Evolutionary conservation across 2,797 vertebrate genomes (phyloP).

Genomic region (Bryconaethiops microstoma): DNA sequence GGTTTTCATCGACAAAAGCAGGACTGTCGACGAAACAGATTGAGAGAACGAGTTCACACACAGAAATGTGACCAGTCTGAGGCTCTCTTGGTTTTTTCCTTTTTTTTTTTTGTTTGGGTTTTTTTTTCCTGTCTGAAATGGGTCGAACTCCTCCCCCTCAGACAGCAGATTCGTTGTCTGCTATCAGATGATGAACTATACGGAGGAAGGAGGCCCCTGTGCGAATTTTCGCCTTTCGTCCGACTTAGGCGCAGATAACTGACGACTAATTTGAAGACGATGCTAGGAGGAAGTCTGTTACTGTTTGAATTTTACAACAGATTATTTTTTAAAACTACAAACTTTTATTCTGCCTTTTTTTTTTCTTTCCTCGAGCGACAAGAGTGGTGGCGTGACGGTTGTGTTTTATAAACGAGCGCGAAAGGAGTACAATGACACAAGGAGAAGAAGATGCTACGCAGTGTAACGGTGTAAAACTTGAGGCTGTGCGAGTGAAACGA

Average conservation of each 20-base stretch:
- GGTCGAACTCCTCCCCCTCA: neutral
- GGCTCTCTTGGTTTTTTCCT: neutral
- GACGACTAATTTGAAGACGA: slow-evolving; percentile 67
- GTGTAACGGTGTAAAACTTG: slow-evolving; percentile 64
- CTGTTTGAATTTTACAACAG: slow-evolving; percentile 83
- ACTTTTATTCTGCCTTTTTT: slow-evolving; percentile 76
- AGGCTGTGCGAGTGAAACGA: slow-evolving; percentile 72
- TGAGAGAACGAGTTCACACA: neutral
- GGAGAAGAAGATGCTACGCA: slow-evolving; percentile 11
- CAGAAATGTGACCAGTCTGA: slow-evolving; percentile 4
- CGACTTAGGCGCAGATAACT: slow-evolving; percentile 40
- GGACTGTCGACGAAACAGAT: neutral
- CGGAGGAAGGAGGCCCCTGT: slow-evolving; percentile 13
- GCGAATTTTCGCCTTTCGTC: slow-evolving; percentile 22
- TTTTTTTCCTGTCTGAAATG: neutral
- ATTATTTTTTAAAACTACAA: slow-evolving; percentile 83
- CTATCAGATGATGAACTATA: neutral
- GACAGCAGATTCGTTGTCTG: too few species aligned
- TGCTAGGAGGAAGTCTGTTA: slow-evolving; percentile 79
- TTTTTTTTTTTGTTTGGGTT: neutral
- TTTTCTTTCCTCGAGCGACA: neutral
- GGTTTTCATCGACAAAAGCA: neutral
- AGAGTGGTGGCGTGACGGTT: slow-evolving; percentile 65
- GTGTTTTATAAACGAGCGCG: slow-evolving; percentile 54
- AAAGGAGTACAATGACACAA: slow-evolving; percentile 23